Conservation (phyloP, 2,797 vertebrate species). For the Pangasius krempfi region DNA sequence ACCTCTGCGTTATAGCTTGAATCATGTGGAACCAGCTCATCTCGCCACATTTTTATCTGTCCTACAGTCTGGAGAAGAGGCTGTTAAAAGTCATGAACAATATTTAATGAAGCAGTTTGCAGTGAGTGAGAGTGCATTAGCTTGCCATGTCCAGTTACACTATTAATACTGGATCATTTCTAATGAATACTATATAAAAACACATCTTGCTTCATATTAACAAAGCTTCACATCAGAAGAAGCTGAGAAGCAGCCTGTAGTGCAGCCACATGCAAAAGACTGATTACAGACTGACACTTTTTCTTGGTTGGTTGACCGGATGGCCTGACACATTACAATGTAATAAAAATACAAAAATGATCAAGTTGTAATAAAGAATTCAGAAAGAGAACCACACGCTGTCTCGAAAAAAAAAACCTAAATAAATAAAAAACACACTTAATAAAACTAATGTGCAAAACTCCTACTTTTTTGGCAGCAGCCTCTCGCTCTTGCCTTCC, state of each 20-base stretch:
- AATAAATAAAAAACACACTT: neutral
- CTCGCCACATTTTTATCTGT: neutral
- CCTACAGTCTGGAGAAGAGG: neutral
- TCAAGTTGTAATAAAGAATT: neutral
- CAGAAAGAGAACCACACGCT: neutral
- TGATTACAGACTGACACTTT: neutral
- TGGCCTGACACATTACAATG: too few species aligned
- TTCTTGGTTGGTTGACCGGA: neutral
- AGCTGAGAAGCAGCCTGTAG: too few species aligned
- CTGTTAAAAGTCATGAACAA: neutral
- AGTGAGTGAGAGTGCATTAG: neutral
- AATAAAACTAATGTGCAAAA: neutral
- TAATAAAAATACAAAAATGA: neutral
- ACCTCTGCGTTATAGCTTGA: neutral
- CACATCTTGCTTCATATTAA: neutral
- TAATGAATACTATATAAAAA: neutral
- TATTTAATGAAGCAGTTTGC: neutral
- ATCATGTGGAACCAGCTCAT: neutral
- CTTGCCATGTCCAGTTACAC: neutral
- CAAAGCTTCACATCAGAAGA: neutral
- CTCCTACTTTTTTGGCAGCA: neutral
- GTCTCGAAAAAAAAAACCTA: neutral
- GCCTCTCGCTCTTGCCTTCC: neutral
- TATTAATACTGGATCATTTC: too few species aligned
- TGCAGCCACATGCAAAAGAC: neutral